A percentile compares a stretch with the other conserved stretches of the same genome.
Conservation (phyloP, 2,888 invertebrate species). For the Chorisops tibialis region DNA sequence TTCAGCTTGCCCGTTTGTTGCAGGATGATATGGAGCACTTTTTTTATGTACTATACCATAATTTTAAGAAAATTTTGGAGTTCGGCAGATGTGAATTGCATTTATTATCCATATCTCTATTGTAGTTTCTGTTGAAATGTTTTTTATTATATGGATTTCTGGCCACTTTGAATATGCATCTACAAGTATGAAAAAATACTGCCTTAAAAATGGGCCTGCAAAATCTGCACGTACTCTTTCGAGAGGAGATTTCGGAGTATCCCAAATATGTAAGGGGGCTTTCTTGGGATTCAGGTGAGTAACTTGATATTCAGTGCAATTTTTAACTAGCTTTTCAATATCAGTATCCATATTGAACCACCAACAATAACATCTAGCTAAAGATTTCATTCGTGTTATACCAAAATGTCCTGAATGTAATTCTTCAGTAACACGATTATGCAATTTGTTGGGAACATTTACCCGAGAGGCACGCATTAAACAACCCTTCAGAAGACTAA, state of each 20-base stretch:
- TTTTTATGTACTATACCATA: too few species aligned
- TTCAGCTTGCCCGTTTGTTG: too few species aligned
- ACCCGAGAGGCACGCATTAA: conserved; percentile 33
- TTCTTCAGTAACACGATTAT: conserved; percentile 20
- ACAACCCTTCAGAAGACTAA: conserved; percentile 33
- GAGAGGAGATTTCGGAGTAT: conserved; percentile 28
- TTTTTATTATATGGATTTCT: conserved; percentile 30
- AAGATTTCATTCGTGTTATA: conserved; percentile 7
- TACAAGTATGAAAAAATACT: conserved; percentile 23
- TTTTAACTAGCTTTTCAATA: conserved; percentile 32
- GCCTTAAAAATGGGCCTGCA: conserved; percentile 1
- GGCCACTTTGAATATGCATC: conserved; percentile 35
- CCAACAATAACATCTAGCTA: conserved; percentile 33
- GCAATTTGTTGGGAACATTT: conserved; percentile 31
- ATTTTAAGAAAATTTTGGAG: too few species aligned
- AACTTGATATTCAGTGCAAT: not conserved
- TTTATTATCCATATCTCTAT: too few species aligned
- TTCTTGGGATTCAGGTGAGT: conserved; percentile 3
- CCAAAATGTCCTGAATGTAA: conserved; percentile 26
- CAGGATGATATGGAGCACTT: too few species aligned
- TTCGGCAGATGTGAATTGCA: too few species aligned
- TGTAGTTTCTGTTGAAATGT: conserved; percentile 9
- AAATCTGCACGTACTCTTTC: conserved; percentile 33
- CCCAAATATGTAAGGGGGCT: conserved; percentile 20
- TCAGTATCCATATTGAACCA: conserved; percentile 33